These are phyloP conservation scores for Helarctos malayanus DNA, from an alignment of 2,797 vertebrate species.

Conservation along the genomic window DNA sequence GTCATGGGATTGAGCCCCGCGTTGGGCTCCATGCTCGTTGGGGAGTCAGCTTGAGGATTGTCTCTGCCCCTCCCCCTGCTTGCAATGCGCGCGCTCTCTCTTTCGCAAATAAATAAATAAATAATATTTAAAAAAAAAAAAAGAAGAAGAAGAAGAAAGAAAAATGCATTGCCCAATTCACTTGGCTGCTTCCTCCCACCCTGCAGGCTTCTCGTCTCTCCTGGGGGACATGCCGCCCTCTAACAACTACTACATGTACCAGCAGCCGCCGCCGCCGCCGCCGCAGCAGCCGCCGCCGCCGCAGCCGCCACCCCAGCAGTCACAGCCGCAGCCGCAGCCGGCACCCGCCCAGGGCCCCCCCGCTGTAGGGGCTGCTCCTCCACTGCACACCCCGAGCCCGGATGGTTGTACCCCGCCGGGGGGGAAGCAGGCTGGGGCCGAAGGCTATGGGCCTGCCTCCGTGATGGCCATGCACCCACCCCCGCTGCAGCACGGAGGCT, in stretches of 20 bases:
- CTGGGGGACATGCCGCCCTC: conserved; percentile 91
- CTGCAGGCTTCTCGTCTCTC: conserved; percentile 90
- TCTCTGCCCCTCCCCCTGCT: not conserved
- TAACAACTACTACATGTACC: conserved; percentile 92
- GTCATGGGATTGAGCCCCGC: not conserved
- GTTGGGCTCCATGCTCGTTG: not conserved
- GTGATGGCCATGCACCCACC: conserved; percentile 91
- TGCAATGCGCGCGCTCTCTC: not conserved
- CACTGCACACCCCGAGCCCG: conserved; percentile 89
- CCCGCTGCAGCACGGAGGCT: conserved; percentile 88
- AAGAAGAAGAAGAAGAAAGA: not conserved
- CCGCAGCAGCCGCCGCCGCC: not conserved
- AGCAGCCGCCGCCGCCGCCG: conserved; percentile 86
- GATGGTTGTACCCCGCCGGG: conserved; percentile 88
- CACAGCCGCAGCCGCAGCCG: conserved; percentile 76
- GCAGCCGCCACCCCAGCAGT: conserved; percentile 66
- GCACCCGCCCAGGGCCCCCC: conserved; percentile 84
- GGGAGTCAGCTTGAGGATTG: not conserved
- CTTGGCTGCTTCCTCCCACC: not conserved
- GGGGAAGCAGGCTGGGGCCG: conserved; percentile 87
- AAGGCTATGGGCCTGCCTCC: conserved; percentile 88
- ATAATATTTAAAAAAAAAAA: not conserved
- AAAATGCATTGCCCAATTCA: not conserved
- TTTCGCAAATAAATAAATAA: not conserved
- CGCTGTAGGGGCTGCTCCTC: conserved; percentile 85